Evolutionary conservation across 2,888 invertebrate genomes (phyloP).

Genomic region (Melinaea marsaeus): DNA sequence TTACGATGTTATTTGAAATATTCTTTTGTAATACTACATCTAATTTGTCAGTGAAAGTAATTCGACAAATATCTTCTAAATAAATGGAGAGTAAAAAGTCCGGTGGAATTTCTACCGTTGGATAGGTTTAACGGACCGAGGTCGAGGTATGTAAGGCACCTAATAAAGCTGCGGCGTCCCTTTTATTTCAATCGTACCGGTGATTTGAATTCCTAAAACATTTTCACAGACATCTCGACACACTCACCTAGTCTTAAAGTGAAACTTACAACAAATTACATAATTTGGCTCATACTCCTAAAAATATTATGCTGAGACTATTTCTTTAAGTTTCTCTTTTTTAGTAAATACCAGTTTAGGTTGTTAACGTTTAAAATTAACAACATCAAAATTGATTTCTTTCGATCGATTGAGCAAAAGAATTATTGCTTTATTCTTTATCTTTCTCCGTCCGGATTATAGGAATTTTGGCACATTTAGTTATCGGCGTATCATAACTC

Average conservation of each 20-base stretch:
- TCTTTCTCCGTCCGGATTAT: conserved; percentile 22
- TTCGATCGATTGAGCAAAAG: conserved; percentile 33
- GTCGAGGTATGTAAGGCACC: conserved; percentile 54
- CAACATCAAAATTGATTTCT: conserved; percentile 27
- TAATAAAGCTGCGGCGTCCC: conserved; percentile 48
- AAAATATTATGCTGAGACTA: conserved; percentile 54
- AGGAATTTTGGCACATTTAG: conserved; percentile 64
- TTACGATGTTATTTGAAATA: conserved; percentile 8
- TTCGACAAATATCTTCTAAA: conserved; percentile 3
- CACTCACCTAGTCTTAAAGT: conserved; percentile 39
- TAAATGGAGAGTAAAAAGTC: background rate
- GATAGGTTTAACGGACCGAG: conserved; percentile 3
- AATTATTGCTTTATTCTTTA: conserved; percentile 25
- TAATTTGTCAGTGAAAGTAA: conserved; percentile 1
- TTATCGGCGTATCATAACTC: conserved; percentile 45
- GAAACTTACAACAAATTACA: conserved; percentile 48
- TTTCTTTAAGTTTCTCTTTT: conserved; percentile 38
- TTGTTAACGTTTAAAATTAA: conserved; percentile 28
- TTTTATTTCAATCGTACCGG: conserved; percentile 49
- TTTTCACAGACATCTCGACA: conserved; percentile 48
- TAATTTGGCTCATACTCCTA: conserved; percentile 65
- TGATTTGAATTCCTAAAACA: conserved; percentile 49
- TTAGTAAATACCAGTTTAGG: conserved; percentile 28
- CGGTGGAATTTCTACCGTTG: conserved; percentile 2
- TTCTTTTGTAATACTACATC: background rate